Evolutionary conservation across 2,888 invertebrate genomes (phyloP).

Genomic region (Drosophila aldrichi): DNA sequence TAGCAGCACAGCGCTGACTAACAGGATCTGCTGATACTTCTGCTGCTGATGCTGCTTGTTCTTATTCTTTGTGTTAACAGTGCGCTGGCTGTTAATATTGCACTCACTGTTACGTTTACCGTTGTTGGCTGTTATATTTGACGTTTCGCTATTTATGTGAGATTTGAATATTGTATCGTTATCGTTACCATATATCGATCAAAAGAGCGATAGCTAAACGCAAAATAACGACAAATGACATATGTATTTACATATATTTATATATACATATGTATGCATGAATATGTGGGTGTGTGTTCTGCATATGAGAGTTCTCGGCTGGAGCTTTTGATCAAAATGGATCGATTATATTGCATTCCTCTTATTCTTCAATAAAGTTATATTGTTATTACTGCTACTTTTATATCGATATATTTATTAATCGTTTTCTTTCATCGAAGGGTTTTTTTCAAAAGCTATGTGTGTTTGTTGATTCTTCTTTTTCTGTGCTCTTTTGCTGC

Average conservation of each 20-base stretch:
- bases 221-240: conserved; percentile 22
- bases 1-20: conserved; percentile 22
- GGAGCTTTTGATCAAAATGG: neutral
- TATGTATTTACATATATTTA: neutral
- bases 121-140: conserved; percentile 13
- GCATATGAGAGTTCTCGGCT: neutral
- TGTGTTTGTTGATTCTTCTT: neutral
- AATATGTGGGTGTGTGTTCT: neutral
- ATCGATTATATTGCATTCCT: conserved; percentile 4
- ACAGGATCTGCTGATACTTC: conserved; percentile 24
- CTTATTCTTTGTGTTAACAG: conserved; percentile 12
- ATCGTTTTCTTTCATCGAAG: conserved; percentile 13
- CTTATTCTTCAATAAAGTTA: neutral
- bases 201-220: neutral
- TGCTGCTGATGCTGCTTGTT: neutral
- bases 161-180: conserved; percentile 5
- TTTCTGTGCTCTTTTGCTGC: neutral
- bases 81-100: conserved; percentile 13
- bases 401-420: conserved; percentile 3
- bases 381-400: neutral
- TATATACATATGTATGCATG: neutral
- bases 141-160: conserved; percentile 17
- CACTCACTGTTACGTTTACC: conserved; percentile 8
- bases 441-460: neutral
- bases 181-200: conserved; percentile 9